A percentile compares a stretch with the other conserved stretches of the same genome.
These are phyloP conservation scores for Yponomeuta evonymella DNA, from an alignment of 2,888 invertebrate genomes.

Conservation along the genomic window DNA sequence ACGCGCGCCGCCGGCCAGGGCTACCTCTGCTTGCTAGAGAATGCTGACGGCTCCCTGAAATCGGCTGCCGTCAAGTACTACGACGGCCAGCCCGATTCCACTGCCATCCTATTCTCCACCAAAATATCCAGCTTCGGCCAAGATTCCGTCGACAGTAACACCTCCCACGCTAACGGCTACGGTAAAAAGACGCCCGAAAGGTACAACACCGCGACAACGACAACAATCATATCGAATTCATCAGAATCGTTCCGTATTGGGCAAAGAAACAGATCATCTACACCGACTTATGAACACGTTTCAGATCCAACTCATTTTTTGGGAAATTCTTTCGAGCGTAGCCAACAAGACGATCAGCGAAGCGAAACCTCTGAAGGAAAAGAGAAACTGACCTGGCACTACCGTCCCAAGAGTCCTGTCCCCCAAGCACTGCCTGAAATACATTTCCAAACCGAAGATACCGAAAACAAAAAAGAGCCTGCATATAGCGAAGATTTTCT, in stretches of 20 bases:
- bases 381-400: constrained; percentile 66
- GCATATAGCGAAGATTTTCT: constrained; percentile 65
- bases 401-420: constrained; percentile 58
- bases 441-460: constrained; percentile 70
- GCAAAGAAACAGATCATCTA: constrained; percentile 61
- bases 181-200: constrained; percentile 40
- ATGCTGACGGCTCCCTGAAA: constrained; percentile 53
- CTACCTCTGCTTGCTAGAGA: constrained; percentile 57
- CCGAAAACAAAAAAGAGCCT: constrained; percentile 47
- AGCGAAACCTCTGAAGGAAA: constrained; percentile 34
- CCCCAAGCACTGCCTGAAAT: constrained; percentile 57
- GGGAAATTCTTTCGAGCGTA: constrained; percentile 40
- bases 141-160: constrained; percentile 57
- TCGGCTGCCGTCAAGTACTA: constrained; percentile 65
- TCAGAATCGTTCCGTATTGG: constrained; percentile 62
- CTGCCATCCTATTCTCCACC: constrained; percentile 67
- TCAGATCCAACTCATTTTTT: constrained; percentile 45
- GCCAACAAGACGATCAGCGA: constrained; percentile 7
- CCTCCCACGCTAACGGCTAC: constrained; percentile 51
- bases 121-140: constrained; percentile 73
- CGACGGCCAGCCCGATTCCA: constrained; percentile 53
- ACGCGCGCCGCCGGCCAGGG: constrained; percentile 58
- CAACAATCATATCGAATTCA: constrained; percentile 58
- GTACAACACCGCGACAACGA: constrained; percentile 65
- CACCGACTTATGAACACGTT: constrained; percentile 54